These are phyloP conservation scores for Dolichopus griseipennis DNA, from an alignment of 2,888 invertebrate genomes.

Conservation along the genomic window DNA sequence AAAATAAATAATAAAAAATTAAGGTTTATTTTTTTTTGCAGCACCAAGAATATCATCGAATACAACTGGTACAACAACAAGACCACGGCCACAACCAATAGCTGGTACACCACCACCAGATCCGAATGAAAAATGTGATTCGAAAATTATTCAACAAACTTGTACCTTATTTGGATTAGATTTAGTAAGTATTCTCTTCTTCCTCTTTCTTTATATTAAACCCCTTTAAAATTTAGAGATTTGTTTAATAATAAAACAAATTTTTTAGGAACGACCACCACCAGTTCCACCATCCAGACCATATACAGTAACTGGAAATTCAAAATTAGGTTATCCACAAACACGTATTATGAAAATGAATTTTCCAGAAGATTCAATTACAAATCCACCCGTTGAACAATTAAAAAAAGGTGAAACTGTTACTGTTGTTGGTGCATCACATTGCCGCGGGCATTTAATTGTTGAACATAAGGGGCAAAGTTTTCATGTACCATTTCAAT, in stretches of 20 bases:
- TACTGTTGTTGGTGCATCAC: conserved; percentile 78
- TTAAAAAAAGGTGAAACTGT: conserved; percentile 78
- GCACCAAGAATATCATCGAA: conserved; percentile 36
- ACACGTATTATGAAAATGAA: conserved; percentile 83
- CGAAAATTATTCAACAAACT: conserved; percentile 80
- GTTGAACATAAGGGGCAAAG: conserved; percentile 71
- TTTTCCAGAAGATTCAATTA: conserved; percentile 56
- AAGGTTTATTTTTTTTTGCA: conserved; percentile 21
- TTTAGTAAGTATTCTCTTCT: conserved; percentile 50
- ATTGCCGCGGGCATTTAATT: conserved; percentile 74
- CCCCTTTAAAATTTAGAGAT: conserved; percentile 11
- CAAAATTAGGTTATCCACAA: conserved; percentile 87
- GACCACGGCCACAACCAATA: conserved; percentile 82
- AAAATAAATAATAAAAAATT: conserved; percentile 5
- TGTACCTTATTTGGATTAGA: conserved; percentile 85
- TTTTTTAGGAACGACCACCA: conserved; percentile 70
- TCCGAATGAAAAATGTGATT: conserved; percentile 75
- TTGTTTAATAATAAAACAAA: conserved; percentile 12
- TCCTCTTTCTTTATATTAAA: background rate
- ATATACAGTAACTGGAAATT: conserved; percentile 83
- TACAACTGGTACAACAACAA: conserved; percentile 40
- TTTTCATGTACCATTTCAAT: conserved; percentile 74
- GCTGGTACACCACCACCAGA: conserved; percentile 84
- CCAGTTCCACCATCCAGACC: conserved; percentile 84
- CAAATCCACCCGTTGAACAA: conserved; percentile 41